Conservation (phyloP, 2,113 vertebrate genomes). For the Pagrus major region DNA sequence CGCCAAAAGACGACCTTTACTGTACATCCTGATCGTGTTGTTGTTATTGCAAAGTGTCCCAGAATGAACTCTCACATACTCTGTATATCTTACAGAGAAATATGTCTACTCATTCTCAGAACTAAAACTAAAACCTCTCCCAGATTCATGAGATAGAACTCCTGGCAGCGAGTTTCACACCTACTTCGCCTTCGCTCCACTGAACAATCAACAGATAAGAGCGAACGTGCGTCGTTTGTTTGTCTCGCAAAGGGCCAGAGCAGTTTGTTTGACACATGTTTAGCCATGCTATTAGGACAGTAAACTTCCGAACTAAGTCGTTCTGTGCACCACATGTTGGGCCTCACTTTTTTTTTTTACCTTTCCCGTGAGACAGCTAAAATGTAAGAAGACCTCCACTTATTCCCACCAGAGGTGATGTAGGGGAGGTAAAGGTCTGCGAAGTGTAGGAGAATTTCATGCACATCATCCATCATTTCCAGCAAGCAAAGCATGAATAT, state of each 20-base stretch:
- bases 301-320: constrained; percentile 64
- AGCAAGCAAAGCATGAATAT: constrained; percentile 52
- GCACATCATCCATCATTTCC: constrained; percentile 77
- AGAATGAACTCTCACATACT: constrained; percentile 25
- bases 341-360: constrained; percentile 44
- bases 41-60: constrained; percentile 18
- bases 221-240: constrained; percentile 32
- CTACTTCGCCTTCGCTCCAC: background rate
- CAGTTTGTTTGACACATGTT: constrained; percentile 65
- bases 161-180: constrained; percentile 11
- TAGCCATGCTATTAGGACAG: constrained; percentile 67
- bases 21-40: background rate
- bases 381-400: constrained; percentile 73
- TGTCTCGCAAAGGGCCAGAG: constrained; percentile 48
- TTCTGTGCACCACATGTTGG: constrained; percentile 70
- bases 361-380: constrained; percentile 67
- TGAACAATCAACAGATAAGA: constrained; percentile 51
- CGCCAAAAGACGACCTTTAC: background rate
- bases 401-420: constrained; percentile 66
- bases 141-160: constrained; percentile 9
- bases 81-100: constrained; percentile 14
- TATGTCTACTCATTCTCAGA: constrained; percentile 15
- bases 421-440: constrained; percentile 61
- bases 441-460: constrained; percentile 68
- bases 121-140: constrained; percentile 27